These are phyloP conservation scores for Beaufortia kweichowensis DNA, from an alignment of 2,113 vertebrate species.

Conservation along the genomic window DNA sequence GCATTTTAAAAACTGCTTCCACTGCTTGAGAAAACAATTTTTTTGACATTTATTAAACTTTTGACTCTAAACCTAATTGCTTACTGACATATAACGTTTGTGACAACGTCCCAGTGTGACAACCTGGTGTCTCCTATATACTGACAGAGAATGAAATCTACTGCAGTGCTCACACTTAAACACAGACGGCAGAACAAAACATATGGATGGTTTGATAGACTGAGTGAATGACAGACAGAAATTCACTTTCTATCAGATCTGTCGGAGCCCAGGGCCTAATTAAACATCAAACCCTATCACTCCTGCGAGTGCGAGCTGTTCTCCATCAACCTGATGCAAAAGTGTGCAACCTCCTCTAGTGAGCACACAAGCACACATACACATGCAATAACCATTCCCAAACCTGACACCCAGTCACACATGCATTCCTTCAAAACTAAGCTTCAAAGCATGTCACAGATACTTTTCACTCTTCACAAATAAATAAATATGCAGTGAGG, in stretches of 20 bases:
- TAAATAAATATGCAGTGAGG: constrained; percentile 39
- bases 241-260: constrained; percentile 23
- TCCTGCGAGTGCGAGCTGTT: constrained; percentile 3
- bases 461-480: constrained; percentile 32
- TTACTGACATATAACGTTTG: too few species aligned
- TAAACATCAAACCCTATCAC: constrained; percentile 44
- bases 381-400: constrained; percentile 8
- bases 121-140: too few species aligned
- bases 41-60: too few species aligned
- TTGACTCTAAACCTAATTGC: too few species aligned
- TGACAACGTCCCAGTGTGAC: too few species aligned
- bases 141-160: neutral
- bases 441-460: constrained; percentile 34
- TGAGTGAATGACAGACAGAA: constrained; percentile 20
- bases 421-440: constrained; percentile 20
- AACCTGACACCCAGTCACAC: constrained; percentile 41
- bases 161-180: neutral
- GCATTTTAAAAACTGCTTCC: too few species aligned
- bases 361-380: neutral
- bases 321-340: constrained; percentile 45
- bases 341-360: constrained; percentile 29
- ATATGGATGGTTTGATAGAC: neutral
- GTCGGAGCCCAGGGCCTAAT: constrained; percentile 32
- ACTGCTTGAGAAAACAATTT: too few species aligned
- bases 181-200: neutral